Evolutionary conservation across 2,888 invertebrate genomes (phyloP).

Genomic region (Aplocera efformata): DNA sequence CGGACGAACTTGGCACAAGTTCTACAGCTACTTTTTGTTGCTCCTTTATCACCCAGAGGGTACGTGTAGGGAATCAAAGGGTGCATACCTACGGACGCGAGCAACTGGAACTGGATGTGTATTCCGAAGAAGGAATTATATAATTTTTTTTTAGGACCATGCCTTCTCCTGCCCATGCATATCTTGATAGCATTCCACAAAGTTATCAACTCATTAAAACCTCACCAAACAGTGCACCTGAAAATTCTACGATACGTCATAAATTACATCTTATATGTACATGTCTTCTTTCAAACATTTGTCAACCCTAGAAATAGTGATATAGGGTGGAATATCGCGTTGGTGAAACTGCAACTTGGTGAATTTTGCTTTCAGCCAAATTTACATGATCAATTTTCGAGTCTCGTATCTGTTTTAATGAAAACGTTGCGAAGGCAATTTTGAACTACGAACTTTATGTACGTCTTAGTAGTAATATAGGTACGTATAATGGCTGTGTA

Average conservation of each 20-base stretch:
- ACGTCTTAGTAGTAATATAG: too few relatives aligned
- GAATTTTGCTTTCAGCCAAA: constrained; percentile 20
- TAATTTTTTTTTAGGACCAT: too few relatives aligned
- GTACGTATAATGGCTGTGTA: too few relatives aligned
- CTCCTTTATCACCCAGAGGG: too few relatives aligned
- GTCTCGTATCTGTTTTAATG: constrained; percentile 19
- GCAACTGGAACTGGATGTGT: too few relatives aligned
- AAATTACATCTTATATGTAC: constrained; percentile 14
- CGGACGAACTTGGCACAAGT: too few relatives aligned
- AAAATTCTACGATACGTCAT: constrained; percentile 16
- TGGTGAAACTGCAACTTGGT: constrained; percentile 13
- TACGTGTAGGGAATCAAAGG: too few relatives aligned
- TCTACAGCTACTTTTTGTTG: too few relatives aligned
- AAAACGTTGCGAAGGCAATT: constrained; percentile 11
- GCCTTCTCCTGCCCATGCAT: too few relatives aligned
- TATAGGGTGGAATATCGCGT: neutral
- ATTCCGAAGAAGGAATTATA: too few relatives aligned
- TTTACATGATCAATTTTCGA: constrained; percentile 21
- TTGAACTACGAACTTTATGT: neutral
- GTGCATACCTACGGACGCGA: too few relatives aligned
- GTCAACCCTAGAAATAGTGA: constrained; percentile 1
- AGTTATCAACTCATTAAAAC: constrained; percentile 24
- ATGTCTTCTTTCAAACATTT: neutral
- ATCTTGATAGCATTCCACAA: constrained; percentile 1
- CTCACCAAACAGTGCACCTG: constrained; percentile 17